A percentile compares a stretch with the other conserved stretches of the same genome.
phyloP scores from a whole-genome alignment of 2,113 vertebrate genomes.

The Pithys albifrons region DNA sequence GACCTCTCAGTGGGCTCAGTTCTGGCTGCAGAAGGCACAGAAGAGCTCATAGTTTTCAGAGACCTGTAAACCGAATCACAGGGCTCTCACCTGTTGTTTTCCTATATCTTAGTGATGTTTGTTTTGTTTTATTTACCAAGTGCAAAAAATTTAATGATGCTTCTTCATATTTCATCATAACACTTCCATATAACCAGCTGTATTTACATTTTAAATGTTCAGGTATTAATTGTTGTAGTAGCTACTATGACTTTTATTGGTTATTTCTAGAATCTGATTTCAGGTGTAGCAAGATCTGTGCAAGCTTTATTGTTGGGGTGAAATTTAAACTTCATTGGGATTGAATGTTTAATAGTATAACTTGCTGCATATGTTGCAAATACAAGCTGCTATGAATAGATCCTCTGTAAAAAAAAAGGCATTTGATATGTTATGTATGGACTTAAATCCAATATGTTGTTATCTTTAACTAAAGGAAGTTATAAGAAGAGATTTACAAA shows the following conservation, averaged over 20 bases:
- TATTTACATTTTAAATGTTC: neutral
- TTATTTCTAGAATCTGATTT: slow-evolving; percentile 54
- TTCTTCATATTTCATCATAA: neutral
- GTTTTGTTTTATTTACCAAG: neutral
- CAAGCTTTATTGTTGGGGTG: slow-evolving; percentile 61
- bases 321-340: slow-evolving; percentile 70
- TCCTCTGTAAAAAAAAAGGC: slow-evolving; percentile 36
- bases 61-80: neutral
- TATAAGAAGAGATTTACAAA: slow-evolving; percentile 33
- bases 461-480: slow-evolving; percentile 64
- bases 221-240: slow-evolving; percentile 20
- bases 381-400: slow-evolving; percentile 64
- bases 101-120: neutral
- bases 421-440: slow-evolving; percentile 61
- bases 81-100: neutral
- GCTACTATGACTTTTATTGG: slow-evolving; percentile 1
- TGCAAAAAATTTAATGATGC: neutral
- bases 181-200: neutral
- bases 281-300: slow-evolving; percentile 27
- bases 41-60: neutral
- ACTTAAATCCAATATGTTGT: slow-evolving; percentile 64
- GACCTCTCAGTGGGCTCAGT: neutral
- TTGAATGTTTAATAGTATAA: slow-evolving; percentile 75
- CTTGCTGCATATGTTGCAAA: slow-evolving; percentile 69
- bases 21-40: rapidly evolving